A percentile compares a stretch with the other conserved stretches of the same genome.
phyloP scores from a whole-genome alignment of 2,797 vertebrate species.

The Pangasius larnaudii region DNA sequence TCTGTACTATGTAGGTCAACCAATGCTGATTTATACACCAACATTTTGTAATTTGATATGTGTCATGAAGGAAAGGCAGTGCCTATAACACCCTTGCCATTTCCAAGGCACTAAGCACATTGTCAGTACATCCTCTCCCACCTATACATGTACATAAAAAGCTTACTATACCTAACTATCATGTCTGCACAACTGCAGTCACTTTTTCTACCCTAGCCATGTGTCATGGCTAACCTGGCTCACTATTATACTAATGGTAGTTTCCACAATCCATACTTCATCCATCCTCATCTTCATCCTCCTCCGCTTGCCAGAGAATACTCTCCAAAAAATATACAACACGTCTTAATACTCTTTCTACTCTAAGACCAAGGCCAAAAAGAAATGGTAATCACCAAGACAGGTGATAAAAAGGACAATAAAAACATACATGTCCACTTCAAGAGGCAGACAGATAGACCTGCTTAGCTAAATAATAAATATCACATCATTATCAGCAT shows the following conservation, averaged over 20 bases:
- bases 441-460: neutral
- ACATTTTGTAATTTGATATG: neutral
- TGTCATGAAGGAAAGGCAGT: neutral
- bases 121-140: neutral
- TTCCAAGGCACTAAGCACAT: neutral
- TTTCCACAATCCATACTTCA: neutral
- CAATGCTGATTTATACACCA: constrained; percentile 3
- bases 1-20: neutral
- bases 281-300: neutral
- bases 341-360: neutral
- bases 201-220: neutral
- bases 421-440: neutral
- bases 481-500: neutral
- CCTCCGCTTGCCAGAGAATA: neutral
- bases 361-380: constrained; percentile 5
- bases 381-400: constrained; percentile 1
- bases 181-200: neutral
- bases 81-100: neutral
- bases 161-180: neutral
- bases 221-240: neutral
- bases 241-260: neutral
- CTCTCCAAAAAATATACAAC: neutral
- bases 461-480: constrained; percentile 5
- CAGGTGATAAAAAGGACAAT: neutral
- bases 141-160: neutral